Conservation (phyloP, 2,888 invertebrate species). For the Rhimphoctona megacephalus region DNA sequence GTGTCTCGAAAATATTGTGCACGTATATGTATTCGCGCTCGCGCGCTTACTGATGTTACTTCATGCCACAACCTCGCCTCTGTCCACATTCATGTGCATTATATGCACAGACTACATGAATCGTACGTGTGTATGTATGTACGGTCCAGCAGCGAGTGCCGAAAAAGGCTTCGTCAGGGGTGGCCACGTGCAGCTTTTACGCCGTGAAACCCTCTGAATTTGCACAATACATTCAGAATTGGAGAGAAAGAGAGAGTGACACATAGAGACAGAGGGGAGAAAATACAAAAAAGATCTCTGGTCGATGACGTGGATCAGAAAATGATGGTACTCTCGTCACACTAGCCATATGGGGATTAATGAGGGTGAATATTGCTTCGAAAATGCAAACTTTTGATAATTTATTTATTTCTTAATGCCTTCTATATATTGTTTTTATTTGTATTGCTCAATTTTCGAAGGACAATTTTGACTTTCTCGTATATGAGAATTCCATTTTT, state of each 20-base stretch:
- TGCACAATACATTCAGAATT: constrained; percentile 1
- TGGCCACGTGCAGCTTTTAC: constrained; percentile 74
- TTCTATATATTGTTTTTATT: background rate
- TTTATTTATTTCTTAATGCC: constrained; percentile 7
- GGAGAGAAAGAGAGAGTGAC: background rate
- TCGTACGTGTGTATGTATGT: background rate
- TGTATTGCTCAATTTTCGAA: no score
- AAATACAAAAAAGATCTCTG: constrained; percentile 51
- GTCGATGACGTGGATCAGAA: constrained; percentile 33
- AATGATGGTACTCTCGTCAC: constrained; percentile 13
- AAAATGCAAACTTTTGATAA: constrained; percentile 1
- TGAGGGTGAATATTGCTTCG: constrained; percentile 5
- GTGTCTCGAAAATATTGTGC: constrained; percentile 71
- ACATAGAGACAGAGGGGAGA: constrained; percentile 3
- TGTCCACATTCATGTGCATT: constrained; percentile 7
- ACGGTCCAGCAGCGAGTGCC: constrained; percentile 55
- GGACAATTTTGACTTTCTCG: no score
- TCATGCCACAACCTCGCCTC: constrained; percentile 42
- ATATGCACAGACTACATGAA: constrained; percentile 9
- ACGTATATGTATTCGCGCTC: background rate
- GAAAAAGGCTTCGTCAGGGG: constrained; percentile 69
- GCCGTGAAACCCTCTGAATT: constrained; percentile 39
- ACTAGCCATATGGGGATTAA: background rate
- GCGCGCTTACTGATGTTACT: constrained; percentile 21
- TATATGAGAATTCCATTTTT: background rate